These are phyloP conservation scores for Emydura subglobosa DNA, from an alignment of 2,113 vertebrate species.

Conservation along the genomic window DNA sequence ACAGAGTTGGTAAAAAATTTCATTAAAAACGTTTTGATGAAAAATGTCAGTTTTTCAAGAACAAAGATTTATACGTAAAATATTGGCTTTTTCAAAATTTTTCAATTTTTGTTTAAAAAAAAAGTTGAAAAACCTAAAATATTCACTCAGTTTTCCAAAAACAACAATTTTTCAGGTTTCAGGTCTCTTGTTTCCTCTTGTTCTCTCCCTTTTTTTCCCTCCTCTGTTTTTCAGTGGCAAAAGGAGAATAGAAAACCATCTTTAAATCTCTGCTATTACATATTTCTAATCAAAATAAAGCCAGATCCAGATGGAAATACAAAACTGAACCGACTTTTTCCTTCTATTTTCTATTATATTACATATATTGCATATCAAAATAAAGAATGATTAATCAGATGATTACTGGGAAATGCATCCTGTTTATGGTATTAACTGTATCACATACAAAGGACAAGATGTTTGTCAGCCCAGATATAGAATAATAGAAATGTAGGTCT, in stretches of 20 bases:
- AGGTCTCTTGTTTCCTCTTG: fast-evolving
- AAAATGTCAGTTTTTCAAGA: too few species aligned
- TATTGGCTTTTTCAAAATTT: not conserved
- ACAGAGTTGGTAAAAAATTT: too few species aligned
- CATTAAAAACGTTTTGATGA: too few species aligned
- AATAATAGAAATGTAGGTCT: not conserved
- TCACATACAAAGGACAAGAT: not conserved
- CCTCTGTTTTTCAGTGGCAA: not conserved
- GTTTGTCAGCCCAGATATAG: not conserved
- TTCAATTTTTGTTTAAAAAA: too few species aligned
- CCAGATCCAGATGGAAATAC: not conserved
- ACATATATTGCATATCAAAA: not conserved
- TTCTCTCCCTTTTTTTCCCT: not conserved
- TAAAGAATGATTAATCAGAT: not conserved
- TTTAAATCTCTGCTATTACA: not conserved
- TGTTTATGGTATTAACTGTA: not conserved
- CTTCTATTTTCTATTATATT: too few species aligned
- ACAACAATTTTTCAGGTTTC: not conserved
- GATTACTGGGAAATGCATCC: not conserved
- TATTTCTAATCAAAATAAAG: not conserved
- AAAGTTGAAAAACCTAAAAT: not conserved
- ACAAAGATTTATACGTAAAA: not conserved
- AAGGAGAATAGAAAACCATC: not conserved
- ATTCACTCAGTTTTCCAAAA: not conserved
- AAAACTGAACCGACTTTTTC: not conserved